A percentile compares a stretch with the other conserved stretches of the same genome.
Evolutionary conservation across 2,797 vertebrate genomes (phyloP).

Genomic region (Pagetopsis macropterus): DNA sequence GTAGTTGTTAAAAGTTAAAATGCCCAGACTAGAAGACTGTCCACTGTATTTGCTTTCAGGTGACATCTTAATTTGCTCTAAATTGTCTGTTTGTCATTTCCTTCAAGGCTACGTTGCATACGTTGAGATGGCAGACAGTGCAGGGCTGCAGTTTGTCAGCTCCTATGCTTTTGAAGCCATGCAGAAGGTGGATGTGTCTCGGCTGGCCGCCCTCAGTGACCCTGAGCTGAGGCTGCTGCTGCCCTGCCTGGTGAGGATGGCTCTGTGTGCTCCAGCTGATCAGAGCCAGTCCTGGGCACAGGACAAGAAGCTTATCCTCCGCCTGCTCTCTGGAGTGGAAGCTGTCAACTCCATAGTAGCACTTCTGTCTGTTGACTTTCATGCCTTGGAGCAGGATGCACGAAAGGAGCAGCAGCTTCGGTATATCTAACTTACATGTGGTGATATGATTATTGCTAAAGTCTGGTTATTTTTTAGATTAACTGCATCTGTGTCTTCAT

Average conservation of each 20-base stretch:
- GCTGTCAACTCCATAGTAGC: conserved; percentile 98
- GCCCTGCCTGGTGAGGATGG: conserved; percentile 97
- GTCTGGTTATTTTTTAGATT: neutral
- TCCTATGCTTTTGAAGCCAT: conserved; percentile 96
- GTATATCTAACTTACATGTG: conserved; percentile 67
- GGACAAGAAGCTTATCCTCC: conserved; percentile 97
- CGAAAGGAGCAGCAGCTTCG: conserved; percentile 97
- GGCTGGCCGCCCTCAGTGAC: conserved; percentile 92
- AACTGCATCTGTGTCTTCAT: neutral
- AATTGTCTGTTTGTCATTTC: neutral
- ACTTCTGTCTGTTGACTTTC: conserved; percentile 95
- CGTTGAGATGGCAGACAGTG: conserved; percentile 86
- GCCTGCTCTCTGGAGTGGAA: conserved; percentile 96
- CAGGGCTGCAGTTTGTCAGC: conserved; percentile 93
- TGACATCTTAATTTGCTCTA: neutral
- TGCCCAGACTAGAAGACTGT: neutral
- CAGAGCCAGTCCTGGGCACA: conserved; percentile 98
- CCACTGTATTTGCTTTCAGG: neutral
- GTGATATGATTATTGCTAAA: neutral
- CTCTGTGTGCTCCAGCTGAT: conserved; percentile 96
- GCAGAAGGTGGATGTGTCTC: conserved; percentile 96
- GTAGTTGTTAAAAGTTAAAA: neutral
- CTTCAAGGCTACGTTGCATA: conserved; percentile 5
- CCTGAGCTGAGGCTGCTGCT: conserved; percentile 93
- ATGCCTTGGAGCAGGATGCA: conserved; percentile 97